phyloP scores from a whole-genome alignment of 1,140 invertebrate species.

The Wasmannia auropunctata region DNA sequence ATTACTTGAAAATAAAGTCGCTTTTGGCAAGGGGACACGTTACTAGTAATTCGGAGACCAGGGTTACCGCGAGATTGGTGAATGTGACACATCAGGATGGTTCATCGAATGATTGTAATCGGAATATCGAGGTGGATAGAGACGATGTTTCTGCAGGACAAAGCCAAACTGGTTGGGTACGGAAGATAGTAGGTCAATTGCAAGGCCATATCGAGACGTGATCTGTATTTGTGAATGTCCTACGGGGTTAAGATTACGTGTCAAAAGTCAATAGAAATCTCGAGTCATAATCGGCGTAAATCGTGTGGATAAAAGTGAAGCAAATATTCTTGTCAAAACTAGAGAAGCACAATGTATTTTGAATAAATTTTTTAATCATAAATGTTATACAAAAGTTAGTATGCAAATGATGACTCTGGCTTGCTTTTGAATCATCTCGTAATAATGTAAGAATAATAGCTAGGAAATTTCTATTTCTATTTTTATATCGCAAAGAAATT shows the following conservation, averaged over 20 bases:
- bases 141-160: constrained; percentile 83
- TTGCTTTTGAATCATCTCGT: neutral
- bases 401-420: neutral
- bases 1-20: constrained; percentile 71
- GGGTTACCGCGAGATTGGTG: neutral
- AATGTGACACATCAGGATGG: neutral
- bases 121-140: constrained; percentile 53
- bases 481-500: neutral
- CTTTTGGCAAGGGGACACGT: constrained; percentile 20
- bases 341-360: neutral
- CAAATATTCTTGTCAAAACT: neutral
- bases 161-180: constrained; percentile 84
- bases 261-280: neutral
- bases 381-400: neutral
- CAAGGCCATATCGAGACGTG: constrained; percentile 80
- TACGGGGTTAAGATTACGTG: neutral
- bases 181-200: constrained; percentile 83
- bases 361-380: neutral
- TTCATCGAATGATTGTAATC: constrained; percentile 22
- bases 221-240: constrained; percentile 1
- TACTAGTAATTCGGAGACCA: constrained; percentile 16
- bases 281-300: neutral
- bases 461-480: neutral
- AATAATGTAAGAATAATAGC: neutral
- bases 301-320: constrained; percentile 6